These are phyloP conservation scores for Bruchidius siliquastri DNA, from an alignment of 2,888 invertebrate genomes.

Conservation along the genomic window DNA sequence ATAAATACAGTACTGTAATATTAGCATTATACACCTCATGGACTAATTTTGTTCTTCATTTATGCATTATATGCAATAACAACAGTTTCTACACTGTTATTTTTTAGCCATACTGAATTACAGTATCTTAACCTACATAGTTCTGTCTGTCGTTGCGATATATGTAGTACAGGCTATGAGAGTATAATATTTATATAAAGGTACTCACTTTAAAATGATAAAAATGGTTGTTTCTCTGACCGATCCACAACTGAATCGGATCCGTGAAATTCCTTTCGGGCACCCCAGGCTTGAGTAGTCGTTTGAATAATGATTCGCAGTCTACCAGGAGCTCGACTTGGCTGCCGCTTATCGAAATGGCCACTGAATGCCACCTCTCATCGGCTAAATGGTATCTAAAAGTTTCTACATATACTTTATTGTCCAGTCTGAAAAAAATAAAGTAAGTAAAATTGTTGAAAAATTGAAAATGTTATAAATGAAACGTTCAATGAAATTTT, in stretches of 20 bases:
- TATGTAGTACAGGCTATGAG: no score
- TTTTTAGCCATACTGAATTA: no score
- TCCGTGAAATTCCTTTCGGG: slow-evolving; percentile 73
- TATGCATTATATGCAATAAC: no score
- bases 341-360: slow-evolving; percentile 77
- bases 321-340: slow-evolving; percentile 81
- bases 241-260: slow-evolving; percentile 77
- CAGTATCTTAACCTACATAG: no score
- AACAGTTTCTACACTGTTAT: no score
- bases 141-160: no score
- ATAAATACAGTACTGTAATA: no score
- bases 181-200: no score
- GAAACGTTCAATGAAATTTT: not conserved
- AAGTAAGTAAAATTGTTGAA: no score
- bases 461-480: no score
- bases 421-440: slow-evolving; percentile 38
- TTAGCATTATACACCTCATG: no score
- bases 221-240: slow-evolving; percentile 77
- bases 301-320: slow-evolving; percentile 80
- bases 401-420: slow-evolving; percentile 71
- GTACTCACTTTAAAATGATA: slow-evolving; percentile 76
- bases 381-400: slow-evolving; percentile 85
- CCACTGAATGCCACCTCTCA: slow-evolving; percentile 82
- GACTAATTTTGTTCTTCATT: no score
- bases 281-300: slow-evolving; percentile 64